Conservation (phyloP, 2,888 invertebrate genomes). For the Schrankia costaestrigalis region DNA sequence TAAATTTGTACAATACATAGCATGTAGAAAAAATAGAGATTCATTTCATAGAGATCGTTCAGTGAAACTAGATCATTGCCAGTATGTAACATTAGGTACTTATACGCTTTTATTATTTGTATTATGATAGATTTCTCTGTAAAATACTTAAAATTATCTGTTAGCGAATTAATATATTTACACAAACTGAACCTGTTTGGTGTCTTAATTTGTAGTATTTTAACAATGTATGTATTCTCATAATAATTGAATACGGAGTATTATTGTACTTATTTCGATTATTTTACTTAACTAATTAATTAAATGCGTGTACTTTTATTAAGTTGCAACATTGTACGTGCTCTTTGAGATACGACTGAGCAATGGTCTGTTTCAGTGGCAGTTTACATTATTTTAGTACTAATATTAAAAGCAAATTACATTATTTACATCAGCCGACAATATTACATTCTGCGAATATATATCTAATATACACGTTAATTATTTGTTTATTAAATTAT, state of each 20-base stretch:
- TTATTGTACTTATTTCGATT: not conserved
- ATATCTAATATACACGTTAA: constrained; percentile 62
- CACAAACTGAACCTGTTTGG: no score
- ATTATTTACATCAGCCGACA: constrained; percentile 73
- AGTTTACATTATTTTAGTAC: constrained; percentile 60
- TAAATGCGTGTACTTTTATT: constrained; percentile 8
- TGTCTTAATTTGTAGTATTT: no score
- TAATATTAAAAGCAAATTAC: constrained; percentile 75
- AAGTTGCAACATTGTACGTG: constrained; percentile 1
- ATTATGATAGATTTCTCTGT: no score
- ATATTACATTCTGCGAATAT: constrained; percentile 47
- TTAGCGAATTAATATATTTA: no score
- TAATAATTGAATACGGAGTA: not conserved
- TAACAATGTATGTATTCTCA: not conserved
- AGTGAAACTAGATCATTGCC: constrained; percentile 77
- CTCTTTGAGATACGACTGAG: constrained; percentile 39
- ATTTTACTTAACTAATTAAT: constrained; percentile 7
- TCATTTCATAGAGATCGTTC: constrained; percentile 76
- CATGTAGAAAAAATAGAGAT: constrained; percentile 81
- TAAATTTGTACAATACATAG: constrained; percentile 78
- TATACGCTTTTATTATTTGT: no score
- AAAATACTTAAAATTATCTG: no score
- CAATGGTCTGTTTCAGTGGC: constrained; percentile 78
- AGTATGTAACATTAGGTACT: constrained; percentile 32
- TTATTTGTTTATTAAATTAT: constrained; percentile 48